Base-by-base conservation (phyloP, 2,888 invertebrate species). In the Patella depressa region DNA sequence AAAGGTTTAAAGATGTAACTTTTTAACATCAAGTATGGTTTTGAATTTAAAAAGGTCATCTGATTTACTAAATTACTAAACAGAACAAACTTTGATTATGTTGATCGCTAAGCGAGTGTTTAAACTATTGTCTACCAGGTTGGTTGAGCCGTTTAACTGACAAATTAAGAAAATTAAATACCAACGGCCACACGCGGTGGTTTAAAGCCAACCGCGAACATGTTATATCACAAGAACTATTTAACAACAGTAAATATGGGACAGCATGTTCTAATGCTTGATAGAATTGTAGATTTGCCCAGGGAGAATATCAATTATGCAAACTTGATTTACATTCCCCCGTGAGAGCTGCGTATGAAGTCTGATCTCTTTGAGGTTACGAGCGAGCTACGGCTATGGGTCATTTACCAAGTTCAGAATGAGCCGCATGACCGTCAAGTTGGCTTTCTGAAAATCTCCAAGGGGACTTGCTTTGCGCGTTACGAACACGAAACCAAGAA, bases 261-360 rank as follows among this genome's bases (percentile, higher is more conserved):
- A 19, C 19, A 65, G 14, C 65, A 65, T 65, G 65, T 19, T 65
- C 65, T 45, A 45, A 45, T 45, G 45, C 45, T 45, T 45, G 45
- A 45, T 45, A 45, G 45, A 45, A 45, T 45, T 45, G 45, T 45
- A 45, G 45, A 45, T 19, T 65, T 24, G 65, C 24, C 65, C 24
- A 65, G 19, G 11, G 65, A 65, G 65, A 65, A 65, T 65, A 65
- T 65, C 65, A 65, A 65, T 65, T n/a, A 65, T 65, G 65, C 24
- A 65, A 65, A 65, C 65, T 65, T 65, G 65, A 65, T 65, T 65
- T 65, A 65, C 65, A 11, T 24, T 65, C 24, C 24, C 65, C 65
- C 65, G 2, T 19, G 65, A 65, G 65, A 65, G 11, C 65, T 24
- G 19, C 65, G 24, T 12, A 19, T 65, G 65, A 65, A 65, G 65